phyloP scores from a whole-genome alignment of 2,888 invertebrate genomes.

The Oscheius sp. region DNA sequence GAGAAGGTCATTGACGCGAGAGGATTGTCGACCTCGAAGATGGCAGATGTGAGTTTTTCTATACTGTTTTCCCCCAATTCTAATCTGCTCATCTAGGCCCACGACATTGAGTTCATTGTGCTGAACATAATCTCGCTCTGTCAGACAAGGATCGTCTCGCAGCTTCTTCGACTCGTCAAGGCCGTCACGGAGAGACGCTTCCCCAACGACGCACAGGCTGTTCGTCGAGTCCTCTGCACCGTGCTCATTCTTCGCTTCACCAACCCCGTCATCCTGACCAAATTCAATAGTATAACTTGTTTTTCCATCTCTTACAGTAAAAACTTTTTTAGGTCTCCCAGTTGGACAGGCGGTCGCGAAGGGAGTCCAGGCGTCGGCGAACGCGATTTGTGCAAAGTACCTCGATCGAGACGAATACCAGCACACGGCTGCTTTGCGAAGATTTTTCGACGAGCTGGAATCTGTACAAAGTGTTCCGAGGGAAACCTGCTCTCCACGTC shows the following conservation, averaged over 20 bases:
- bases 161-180: conserved; percentile 11
- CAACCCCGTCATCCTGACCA: conserved; percentile 17
- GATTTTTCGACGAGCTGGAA: neutral
- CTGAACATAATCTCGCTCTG: neutral
- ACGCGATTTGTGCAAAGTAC: conserved; percentile 41
- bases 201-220: conserved; percentile 9
- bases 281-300: neutral
- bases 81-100: neutral
- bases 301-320: neutral
- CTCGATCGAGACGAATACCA: conserved; percentile 9
- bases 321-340: conserved; percentile 1
- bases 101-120: conserved; percentile 19
- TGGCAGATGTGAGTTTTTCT: conserved; percentile 22
- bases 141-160: neutral
- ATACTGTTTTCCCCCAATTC: neutral
- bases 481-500: neutral
- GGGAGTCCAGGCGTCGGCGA: conserved; percentile 45
- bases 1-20: neutral
- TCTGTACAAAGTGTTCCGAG: neutral
- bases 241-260: conserved; percentile 30
- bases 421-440: conserved; percentile 4
- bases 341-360: conserved; percentile 47
- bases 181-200: conserved; percentile 17
- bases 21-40: neutral
- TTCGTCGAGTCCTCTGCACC: conserved; percentile 22